phyloP scores from a whole-genome alignment of 2,888 invertebrate species.

The Poecilus cupreus region DNA sequence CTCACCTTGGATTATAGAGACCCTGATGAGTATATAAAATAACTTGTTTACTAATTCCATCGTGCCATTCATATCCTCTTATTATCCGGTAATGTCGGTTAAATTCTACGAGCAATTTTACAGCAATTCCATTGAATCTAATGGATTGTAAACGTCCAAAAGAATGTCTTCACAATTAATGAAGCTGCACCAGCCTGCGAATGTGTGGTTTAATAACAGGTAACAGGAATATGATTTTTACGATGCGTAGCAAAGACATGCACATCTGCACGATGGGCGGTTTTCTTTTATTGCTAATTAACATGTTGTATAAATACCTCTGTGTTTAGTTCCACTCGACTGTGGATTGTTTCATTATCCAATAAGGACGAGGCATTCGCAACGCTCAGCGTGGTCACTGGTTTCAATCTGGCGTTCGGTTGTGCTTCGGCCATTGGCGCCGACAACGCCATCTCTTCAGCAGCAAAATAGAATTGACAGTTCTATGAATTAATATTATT shows the following conservation, averaged over 20 bases:
- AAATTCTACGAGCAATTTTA: background rate
- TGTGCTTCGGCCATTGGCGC: background rate
- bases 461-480: no score
- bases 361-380: slow-evolving; percentile 34
- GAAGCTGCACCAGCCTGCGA: background rate
- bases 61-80: background rate
- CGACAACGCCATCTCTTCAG: background rate
- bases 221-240: background rate
- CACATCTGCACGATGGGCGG: slow-evolving; percentile 44
- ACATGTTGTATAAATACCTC: slow-evolving; percentile 56
- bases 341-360: slow-evolving; percentile 49
- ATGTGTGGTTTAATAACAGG: background rate
- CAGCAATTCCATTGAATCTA: background rate
- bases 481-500: no score
- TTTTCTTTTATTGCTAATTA: slow-evolving; percentile 56
- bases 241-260: background rate
- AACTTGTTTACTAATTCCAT: no score
- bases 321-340: slow-evolving; percentile 24
- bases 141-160: background rate
- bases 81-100: background rate
- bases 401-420: background rate
- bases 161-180: background rate
- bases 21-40: no score
- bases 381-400: background rate
- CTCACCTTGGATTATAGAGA: no score